These are phyloP conservation scores for Lacerta agilis DNA, from an alignment of 2,797 vertebrate genomes.

Conservation along the genomic window DNA sequence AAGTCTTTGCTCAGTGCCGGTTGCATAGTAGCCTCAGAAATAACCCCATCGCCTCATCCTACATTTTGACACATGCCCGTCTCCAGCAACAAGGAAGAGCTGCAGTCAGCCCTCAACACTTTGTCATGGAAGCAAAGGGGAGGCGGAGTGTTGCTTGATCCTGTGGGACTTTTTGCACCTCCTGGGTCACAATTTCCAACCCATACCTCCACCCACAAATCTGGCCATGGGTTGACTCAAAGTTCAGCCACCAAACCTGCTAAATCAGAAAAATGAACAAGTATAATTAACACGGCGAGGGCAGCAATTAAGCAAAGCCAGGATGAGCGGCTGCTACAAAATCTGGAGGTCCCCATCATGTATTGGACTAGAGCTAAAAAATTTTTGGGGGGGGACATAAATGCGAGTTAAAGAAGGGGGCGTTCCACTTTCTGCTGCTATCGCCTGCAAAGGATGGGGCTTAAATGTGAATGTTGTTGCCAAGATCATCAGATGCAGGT, in stretches of 20 bases:
- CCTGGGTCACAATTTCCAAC: neutral
- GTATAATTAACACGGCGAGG: conserved; percentile 16
- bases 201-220: rapidly evolving
- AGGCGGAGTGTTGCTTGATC: conserved; percentile 14
- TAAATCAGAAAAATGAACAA: neutral
- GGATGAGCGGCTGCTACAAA: neutral
- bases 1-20: conserved; percentile 49
- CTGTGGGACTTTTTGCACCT: conserved; percentile 1
- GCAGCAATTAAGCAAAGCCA: neutral
- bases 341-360: neutral
- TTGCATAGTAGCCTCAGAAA: conserved; percentile 39
- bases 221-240: neutral
- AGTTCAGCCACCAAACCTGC: neutral
- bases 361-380: neutral
- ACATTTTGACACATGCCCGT: conserved; percentile 4
- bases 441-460: neutral
- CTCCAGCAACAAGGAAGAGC: conserved; percentile 23
- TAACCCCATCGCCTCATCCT: neutral
- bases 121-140: conserved; percentile 1
- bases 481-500: conserved; percentile 24
- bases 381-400: neutral
- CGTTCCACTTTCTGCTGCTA: neutral
- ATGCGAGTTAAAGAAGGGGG: neutral
- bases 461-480: neutral
- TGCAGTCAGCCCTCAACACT: neutral